Conservation (phyloP, 1,140 invertebrate species). For the Oryctes rhinoceros region DNA sequence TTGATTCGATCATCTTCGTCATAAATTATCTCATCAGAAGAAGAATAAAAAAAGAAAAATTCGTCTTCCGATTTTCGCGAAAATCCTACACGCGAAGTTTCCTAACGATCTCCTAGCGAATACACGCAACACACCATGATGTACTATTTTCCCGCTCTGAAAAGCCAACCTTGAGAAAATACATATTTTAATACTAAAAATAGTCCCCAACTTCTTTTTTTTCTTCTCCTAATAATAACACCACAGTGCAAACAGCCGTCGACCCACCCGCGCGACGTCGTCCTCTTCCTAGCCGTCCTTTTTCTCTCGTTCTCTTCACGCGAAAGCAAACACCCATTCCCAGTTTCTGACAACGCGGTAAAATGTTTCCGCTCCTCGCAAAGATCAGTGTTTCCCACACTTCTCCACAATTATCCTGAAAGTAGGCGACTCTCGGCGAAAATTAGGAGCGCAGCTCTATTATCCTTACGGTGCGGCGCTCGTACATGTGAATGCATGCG, state of each 20-base stretch:
- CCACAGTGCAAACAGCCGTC: background rate
- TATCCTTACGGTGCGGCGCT: background rate
- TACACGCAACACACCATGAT: background rate
- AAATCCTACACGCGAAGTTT: no score
- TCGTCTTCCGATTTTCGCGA: no score
- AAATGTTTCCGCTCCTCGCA: constrained; percentile 5
- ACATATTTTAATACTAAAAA: constrained; percentile 20
- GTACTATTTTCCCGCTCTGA: background rate
- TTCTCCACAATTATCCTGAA: constrained; percentile 18
- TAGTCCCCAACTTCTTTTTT: background rate
- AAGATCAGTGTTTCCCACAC: constrained; percentile 12
- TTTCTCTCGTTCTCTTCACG: constrained; percentile 12
- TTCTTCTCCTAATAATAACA: background rate
- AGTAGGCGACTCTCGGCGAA: constrained; percentile 10
- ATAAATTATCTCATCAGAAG: no score
- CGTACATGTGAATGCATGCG: background rate
- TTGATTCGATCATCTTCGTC: no score
- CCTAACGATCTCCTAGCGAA: background rate
- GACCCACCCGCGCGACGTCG: background rate
- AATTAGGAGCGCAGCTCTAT: background rate
- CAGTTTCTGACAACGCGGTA: background rate
- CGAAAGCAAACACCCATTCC: background rate
- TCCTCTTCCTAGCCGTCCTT: background rate
- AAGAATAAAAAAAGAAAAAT: no score
- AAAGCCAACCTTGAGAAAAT: background rate